phyloP scores from a whole-genome alignment of 2,797 vertebrate genomes.

The Hyperoplus immaculatus region DNA sequence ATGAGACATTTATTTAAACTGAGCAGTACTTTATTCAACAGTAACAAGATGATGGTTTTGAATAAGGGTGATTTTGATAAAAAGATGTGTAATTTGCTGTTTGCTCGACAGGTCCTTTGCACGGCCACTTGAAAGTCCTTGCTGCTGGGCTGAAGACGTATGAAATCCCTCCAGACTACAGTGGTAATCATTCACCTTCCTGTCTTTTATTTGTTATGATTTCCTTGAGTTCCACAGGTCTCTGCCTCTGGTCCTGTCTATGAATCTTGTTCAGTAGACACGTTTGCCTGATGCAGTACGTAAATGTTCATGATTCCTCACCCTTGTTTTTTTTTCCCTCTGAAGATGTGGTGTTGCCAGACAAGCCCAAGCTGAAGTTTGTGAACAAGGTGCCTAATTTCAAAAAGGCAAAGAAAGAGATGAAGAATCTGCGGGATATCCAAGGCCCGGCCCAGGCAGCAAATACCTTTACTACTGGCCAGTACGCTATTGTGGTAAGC shows the following conservation, averaged over 20 bases:
- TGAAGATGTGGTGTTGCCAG: constrained; percentile 86
- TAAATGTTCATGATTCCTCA: neutral
- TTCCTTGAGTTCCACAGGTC: neutral
- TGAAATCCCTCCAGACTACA: constrained; percentile 87
- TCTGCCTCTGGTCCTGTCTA: neutral
- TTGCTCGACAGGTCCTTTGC: constrained; percentile 69
- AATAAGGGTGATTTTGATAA: neutral
- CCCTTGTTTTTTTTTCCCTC: constrained; percentile 5
- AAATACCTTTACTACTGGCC: constrained; percentile 87
- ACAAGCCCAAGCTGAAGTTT: constrained; percentile 90
- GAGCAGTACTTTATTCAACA: neutral
- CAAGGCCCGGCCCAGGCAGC: constrained; percentile 84
- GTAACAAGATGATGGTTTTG: neutral
- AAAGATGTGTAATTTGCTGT: neutral
- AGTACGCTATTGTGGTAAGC: constrained; percentile 94
- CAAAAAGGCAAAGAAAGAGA: constrained; percentile 87
- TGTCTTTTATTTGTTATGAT: neutral
- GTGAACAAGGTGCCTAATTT: constrained; percentile 91
- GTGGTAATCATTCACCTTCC: constrained; percentile 79
- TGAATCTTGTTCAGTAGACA: neutral
- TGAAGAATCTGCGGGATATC: constrained; percentile 90
- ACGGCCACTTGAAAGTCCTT: constrained; percentile 73
- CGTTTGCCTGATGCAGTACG: neutral
- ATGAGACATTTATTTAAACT: neutral
- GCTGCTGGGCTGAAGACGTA: constrained; percentile 87